phyloP scores from a whole-genome alignment of 2,888 invertebrate genomes.

The Drosophila aldrichi region DNA sequence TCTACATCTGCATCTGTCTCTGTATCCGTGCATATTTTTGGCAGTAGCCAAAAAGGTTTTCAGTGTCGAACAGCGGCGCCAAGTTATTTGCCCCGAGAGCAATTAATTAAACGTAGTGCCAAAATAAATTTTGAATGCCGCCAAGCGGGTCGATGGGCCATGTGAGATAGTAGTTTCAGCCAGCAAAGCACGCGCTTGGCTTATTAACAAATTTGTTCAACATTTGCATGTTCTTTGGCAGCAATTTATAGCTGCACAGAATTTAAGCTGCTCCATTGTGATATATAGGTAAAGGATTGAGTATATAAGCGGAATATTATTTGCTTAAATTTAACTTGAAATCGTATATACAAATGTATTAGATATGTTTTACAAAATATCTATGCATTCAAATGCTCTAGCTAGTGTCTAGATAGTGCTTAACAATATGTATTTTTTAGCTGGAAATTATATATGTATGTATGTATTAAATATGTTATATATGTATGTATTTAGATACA shows the following conservation, averaged over 20 bases:
- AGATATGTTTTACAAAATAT: too few species aligned
- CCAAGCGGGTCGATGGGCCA: neutral
- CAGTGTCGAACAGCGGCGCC: conserved; percentile 48
- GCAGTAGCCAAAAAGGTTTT: conserved; percentile 45
- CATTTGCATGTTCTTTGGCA: neutral
- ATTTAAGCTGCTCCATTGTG: too few species aligned
- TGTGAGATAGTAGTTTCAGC: neutral
- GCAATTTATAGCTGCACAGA: neutral
- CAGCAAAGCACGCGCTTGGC: neutral
- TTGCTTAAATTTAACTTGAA: too few species aligned
- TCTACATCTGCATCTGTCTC: conserved; percentile 13
- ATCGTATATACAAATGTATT: too few species aligned
- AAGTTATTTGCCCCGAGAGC: conserved; percentile 45
- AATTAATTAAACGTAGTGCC: conserved; percentile 59
- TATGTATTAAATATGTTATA: neutral
- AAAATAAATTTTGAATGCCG: conserved; percentile 37
- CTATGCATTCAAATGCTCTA: too few species aligned
- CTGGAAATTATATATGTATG: too few species aligned
- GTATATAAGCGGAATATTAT: too few species aligned
- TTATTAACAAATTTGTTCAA: neutral
- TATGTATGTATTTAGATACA: neutral
- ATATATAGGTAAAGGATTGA: neutral
- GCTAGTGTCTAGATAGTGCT: too few species aligned
- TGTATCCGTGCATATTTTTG: conserved; percentile 24
- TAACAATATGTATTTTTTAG: too few species aligned